Evolutionary conservation across 2,888 invertebrate species (phyloP).

Genomic region (Melanophora roralis): DNA sequence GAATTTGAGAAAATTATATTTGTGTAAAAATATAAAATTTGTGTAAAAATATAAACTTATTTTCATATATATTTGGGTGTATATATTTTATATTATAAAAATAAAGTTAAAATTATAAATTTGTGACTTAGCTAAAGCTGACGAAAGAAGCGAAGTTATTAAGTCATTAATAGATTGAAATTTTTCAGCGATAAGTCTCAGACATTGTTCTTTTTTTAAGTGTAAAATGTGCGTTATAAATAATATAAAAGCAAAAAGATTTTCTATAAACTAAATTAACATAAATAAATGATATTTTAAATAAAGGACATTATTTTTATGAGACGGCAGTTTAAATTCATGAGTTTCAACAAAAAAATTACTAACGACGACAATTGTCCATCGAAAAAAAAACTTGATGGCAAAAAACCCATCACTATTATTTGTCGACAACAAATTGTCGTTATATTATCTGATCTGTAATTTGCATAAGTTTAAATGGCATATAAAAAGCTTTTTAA

Average conservation of each 20-base stretch:
- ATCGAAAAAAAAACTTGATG: too few relatives aligned
- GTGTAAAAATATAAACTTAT: conserved; percentile 2
- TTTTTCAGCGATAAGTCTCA: conserved; percentile 49
- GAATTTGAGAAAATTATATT: conserved; percentile 15
- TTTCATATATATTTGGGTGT: not conserved
- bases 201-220: conserved; percentile 42
- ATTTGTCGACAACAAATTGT: too few relatives aligned
- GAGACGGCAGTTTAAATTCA: conserved; percentile 57
- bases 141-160: conserved; percentile 23
- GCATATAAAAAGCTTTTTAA: conserved; percentile 39
- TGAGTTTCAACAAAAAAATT: conserved; percentile 30
- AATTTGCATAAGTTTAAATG: conserved; percentile 28
- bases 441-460: too few relatives aligned
- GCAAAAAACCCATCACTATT: too few relatives aligned
- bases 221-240: conserved; percentile 42
- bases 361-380: too few relatives aligned
- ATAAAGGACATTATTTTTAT: conserved; percentile 1
- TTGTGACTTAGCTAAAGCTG: conserved; percentile 52
- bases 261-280: conserved; percentile 3
- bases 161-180: conserved; percentile 39
- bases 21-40: not conserved
- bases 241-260: not conserved
- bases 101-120: conserved; percentile 1
- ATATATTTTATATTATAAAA: not conserved
- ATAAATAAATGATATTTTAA: not conserved